phyloP scores from a whole-genome alignment of 2,888 invertebrate genomes.

The Drosophila niveifrons region DNA sequence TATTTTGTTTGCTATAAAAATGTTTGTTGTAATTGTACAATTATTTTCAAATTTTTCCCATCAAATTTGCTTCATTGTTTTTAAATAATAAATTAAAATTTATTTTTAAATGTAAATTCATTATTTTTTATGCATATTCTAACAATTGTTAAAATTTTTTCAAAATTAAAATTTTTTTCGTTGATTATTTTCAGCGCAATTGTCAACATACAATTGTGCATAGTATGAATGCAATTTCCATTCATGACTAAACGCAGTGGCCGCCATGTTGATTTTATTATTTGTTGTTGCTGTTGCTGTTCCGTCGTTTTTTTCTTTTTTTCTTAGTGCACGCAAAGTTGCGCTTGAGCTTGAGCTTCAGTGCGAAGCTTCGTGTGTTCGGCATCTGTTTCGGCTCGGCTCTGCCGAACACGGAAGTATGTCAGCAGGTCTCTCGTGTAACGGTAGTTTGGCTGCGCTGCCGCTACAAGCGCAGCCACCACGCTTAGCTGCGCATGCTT shows the following conservation, averaged over 20 bases:
- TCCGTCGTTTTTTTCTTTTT: conserved; percentile 17
- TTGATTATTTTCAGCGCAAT: neutral
- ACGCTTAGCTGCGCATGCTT: conserved; percentile 79
- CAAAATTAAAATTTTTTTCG: neutral
- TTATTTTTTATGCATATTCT: neutral
- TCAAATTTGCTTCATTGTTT: too few relatives aligned
- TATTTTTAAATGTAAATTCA: too few relatives aligned
- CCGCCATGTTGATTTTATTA: conserved; percentile 32
- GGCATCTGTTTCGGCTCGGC: conserved; percentile 48
- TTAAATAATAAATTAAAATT: too few relatives aligned
- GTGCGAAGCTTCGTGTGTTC: conserved; percentile 36
- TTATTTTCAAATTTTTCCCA: too few relatives aligned
- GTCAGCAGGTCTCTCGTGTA: conserved; percentile 86
- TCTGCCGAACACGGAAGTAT: conserved; percentile 85
- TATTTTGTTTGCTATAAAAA: too few relatives aligned
- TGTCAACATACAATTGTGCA: conserved; percentile 8
- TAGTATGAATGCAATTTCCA: conserved; percentile 15
- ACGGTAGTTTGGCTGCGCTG: conserved; percentile 83
- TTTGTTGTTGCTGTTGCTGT: neutral
- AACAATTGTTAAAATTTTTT: neutral
- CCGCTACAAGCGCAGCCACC: conserved; percentile 47
- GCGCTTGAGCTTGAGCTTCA: conserved; percentile 53
- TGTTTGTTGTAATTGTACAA: too few relatives aligned
- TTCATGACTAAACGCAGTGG: conserved; percentile 23
- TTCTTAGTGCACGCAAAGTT: conserved; percentile 45